Percentiles rank a stretch among this genome's conserved stretches.
Evolutionary conservation across 2,113 vertebrate genomes (phyloP).

Genomic region (Danio rerio): DNA sequence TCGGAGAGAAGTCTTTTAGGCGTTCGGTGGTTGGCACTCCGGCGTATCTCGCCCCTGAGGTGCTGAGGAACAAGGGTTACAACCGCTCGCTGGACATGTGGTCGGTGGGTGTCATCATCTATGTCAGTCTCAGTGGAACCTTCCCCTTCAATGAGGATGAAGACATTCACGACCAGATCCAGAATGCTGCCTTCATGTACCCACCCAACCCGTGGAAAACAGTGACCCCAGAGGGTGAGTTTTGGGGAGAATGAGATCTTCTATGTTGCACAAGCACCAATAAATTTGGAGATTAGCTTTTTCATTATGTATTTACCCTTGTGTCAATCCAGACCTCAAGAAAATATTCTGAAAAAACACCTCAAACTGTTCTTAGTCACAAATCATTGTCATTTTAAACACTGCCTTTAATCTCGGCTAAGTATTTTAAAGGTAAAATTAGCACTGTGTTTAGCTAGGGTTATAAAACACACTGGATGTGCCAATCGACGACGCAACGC

Average conservation of each 20-base stretch:
- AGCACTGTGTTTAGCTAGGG: too few relatives aligned
- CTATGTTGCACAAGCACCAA: not conserved
- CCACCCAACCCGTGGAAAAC: conserved; percentile 99
- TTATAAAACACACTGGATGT: too few relatives aligned
- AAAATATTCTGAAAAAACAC: not conserved
- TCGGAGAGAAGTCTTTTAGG: conserved; percentile 96
- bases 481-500: too few relatives aligned
- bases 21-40: conserved; percentile 96
- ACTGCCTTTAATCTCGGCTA: too few relatives aligned
- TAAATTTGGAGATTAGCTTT: not conserved
- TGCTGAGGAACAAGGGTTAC: conserved; percentile 95
- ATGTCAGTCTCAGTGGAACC: conserved; percentile 95
- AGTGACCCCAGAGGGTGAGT: conserved; percentile 88
- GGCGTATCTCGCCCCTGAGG: conserved; percentile 95
- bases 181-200: conserved; percentile 98
- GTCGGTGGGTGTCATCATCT: conserved; percentile 97
- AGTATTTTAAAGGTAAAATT: too few relatives aligned
- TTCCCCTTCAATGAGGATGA: conserved; percentile 99
- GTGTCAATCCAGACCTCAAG: not conserved
- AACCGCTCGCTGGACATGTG: conserved; percentile 98
- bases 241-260: not conserved
- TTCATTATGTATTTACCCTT: not conserved
- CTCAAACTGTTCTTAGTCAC: too few relatives aligned
- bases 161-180: conserved; percentile 98
- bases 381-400: too few relatives aligned